Evolutionary conservation across 92 coral and sea anemone species (phyloP).

Genomic region (Montipora capitata): DNA sequence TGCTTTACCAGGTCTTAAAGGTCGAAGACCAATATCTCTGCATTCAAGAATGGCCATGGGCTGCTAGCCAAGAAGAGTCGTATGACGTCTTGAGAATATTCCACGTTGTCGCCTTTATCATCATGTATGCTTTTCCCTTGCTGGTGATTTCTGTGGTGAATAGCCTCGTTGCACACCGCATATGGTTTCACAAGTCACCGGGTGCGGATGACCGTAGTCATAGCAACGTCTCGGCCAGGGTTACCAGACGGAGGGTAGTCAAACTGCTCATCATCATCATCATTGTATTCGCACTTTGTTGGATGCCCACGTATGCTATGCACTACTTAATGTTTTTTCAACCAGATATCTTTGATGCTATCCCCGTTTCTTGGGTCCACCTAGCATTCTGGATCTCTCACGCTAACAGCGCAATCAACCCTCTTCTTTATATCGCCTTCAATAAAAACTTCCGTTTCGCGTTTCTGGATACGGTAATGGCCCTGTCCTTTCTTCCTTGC

Average conservation of each 20-base stretch:
- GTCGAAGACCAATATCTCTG: conserved; percentile 30
- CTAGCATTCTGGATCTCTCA: conserved; percentile 74
- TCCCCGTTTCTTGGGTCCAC: neutral
- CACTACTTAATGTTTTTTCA: conserved; percentile 55
- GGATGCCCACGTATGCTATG: conserved; percentile 79
- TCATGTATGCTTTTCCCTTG: conserved; percentile 73
- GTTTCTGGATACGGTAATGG: conserved; percentile 15
- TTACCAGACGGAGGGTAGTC: conserved; percentile 65
- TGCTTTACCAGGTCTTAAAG: conserved; percentile 45
- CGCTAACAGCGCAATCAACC: conserved; percentile 84
- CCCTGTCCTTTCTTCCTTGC: neutral
- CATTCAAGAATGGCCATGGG: conserved; percentile 57
- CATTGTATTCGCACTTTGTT: conserved; percentile 69
- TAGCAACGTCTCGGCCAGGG: conserved; percentile 26
- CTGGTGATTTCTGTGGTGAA: conserved; percentile 68
- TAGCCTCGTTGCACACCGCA: conserved; percentile 62
- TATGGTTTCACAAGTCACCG: conserved; percentile 72
- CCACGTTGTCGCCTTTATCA: conserved; percentile 46
- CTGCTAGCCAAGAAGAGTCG: conserved; percentile 1
- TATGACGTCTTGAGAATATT: conserved; percentile 37
- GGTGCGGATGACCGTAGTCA: conserved; percentile 13
- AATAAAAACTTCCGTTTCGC: conserved; percentile 71
- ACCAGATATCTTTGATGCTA: neutral
- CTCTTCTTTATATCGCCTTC: conserved; percentile 63
- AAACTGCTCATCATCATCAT: conserved; percentile 66